Percentiles rank a stretch among this genome's conserved stretches.
Conservation (phyloP, 2,888 invertebrate species). For the Chymomyza fuscimana region DNA sequence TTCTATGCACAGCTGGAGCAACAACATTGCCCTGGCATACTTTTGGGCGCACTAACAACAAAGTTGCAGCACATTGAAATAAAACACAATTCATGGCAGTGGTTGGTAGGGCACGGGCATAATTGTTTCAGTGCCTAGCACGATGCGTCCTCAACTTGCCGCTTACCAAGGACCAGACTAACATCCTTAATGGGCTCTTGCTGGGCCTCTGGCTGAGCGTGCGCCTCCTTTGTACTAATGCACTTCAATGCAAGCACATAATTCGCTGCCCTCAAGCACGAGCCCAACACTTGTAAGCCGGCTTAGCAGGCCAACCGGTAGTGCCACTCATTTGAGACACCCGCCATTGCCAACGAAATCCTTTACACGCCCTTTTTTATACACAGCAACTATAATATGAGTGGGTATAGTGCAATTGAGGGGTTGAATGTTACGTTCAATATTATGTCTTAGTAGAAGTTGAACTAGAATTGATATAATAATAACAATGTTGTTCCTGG, state of each 20-base stretch:
- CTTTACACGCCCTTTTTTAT: background rate
- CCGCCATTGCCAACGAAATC: background rate
- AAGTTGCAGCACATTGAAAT: background rate
- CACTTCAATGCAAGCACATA: slow-evolving; percentile 70
- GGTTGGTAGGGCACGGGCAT: background rate
- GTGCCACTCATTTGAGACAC: slow-evolving; percentile 41
- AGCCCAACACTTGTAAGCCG: slow-evolving; percentile 47
- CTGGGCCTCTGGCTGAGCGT: background rate
- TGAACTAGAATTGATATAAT: too few relatives aligned
- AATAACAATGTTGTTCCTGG: too few relatives aligned
- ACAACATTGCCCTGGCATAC: slow-evolving; percentile 8
- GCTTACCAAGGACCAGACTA: slow-evolving; percentile 11
- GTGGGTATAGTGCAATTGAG: background rate
- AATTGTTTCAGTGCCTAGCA: background rate
- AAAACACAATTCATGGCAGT: background rate
- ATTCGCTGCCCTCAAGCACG: slow-evolving; percentile 66
- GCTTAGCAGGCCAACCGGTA: slow-evolving; percentile 30
- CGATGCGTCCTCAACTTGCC: background rate
- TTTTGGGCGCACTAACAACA: slow-evolving; percentile 8
- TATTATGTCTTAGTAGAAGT: too few relatives aligned
- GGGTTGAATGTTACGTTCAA: background rate
- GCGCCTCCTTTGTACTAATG: slow-evolving; percentile 55
- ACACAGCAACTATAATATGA: background rate
- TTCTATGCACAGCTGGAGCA: slow-evolving; percentile 1
- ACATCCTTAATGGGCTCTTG: background rate